Evolutionary conservation across 1,140 invertebrate species (phyloP).

Genomic region (Meloidogyne chitwoodi): DNA sequence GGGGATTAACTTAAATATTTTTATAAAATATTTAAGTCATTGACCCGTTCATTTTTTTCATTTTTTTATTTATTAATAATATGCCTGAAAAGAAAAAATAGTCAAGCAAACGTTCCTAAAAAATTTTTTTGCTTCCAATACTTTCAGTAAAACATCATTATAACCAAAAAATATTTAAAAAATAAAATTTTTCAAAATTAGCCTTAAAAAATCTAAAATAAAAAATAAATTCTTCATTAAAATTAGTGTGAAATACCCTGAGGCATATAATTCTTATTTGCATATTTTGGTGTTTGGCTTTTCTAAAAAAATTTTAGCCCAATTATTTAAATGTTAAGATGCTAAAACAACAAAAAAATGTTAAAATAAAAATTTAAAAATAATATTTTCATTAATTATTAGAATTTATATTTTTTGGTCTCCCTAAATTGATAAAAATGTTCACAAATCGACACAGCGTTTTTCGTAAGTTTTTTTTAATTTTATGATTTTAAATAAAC

Average conservation of each 20-base stretch:
- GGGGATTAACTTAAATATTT: background rate
- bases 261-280: background rate
- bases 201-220: background rate
- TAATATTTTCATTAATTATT: background rate
- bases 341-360: background rate
- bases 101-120: too few species aligned
- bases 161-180: too few species aligned
- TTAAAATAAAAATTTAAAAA: background rate
- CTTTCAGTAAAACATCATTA: too few species aligned
- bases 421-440: background rate
- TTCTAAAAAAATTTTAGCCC: background rate
- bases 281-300: background rate
- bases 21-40: background rate
- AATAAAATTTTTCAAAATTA: background rate
- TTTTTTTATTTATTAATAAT: background rate
- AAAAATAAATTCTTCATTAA: background rate
- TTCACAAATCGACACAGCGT: background rate
- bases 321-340: background rate
- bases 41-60: background rate
- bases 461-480: background rate
- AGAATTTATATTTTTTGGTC: background rate
- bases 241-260: background rate
- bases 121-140: too few species aligned
- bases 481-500: background rate
- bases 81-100: too few species aligned